Base-by-base conservation (phyloP, 1,140 invertebrate genomes). In the Latrodectus geometricus region DNA sequence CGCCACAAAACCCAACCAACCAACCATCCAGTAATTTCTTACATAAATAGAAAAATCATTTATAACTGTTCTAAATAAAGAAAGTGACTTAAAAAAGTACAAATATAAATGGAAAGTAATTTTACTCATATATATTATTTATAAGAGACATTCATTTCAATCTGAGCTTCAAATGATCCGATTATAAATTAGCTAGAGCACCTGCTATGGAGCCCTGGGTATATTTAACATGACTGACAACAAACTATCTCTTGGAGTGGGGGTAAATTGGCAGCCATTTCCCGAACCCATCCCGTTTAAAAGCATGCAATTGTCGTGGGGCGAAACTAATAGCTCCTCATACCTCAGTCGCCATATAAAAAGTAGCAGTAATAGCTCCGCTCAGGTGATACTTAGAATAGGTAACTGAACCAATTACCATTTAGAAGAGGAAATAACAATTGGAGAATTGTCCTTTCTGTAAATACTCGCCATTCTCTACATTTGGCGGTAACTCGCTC, bases 301-400 rank as follows among this genome's bases (percentile, higher is more conserved):
- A 14, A 14, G 11, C 54, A 61, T 61, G 54, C 54, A 17, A 17
- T 14, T 61, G 21, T 61, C 50, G 9, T 48, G 23, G 56, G 56
- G 76, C 76, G 76, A 65, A 78, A 78, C 76, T 68, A 78, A 78
- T 78, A 54, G 54, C 76, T 68, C 15, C 21, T 49, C 76, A 68
- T 78, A 78, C 56, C 61, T 78, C 65, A 78, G 23, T 78, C 66
- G 76, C 66, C 76, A 78, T 56, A 78, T 15, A 61, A 61, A 61
- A 78, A 78, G 76, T 78, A 78, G 23, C 35, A 49, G 56, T 78
- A 78, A 78, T 78, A 35, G 76, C 17, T 56, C 35, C 35, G 9
- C 61, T 78, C 61, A 50, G 35, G 56, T 11, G 12, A 77, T 61
- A 17, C 15, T 21, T 21, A 66, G 54, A 76, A 76, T 76, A 76